Conservation (phyloP, 2,888 invertebrate genomes). For the Ferdinandea cuprea region DNA sequence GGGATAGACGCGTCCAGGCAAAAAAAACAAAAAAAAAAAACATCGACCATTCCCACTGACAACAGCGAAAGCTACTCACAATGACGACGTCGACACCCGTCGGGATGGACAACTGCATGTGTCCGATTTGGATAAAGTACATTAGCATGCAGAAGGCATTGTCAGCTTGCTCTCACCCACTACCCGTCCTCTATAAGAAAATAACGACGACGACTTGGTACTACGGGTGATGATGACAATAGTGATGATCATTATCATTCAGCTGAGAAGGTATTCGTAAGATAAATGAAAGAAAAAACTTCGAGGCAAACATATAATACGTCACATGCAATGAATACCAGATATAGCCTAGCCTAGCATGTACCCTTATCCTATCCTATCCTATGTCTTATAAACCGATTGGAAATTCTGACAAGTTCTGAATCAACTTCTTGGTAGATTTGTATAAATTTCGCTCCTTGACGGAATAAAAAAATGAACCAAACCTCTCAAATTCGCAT, state of each 20-base stretch:
- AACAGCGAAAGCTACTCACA: conserved; percentile 27
- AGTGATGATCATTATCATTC: conserved; percentile 58
- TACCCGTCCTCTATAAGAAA: conserved; percentile 9
- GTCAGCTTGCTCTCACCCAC: conserved; percentile 40
- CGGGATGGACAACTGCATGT: conserved; percentile 47
- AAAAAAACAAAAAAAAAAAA: background rate
- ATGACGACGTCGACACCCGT: conserved; percentile 13
- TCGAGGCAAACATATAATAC: conserved; percentile 40
- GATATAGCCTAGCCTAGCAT: conserved; percentile 43
- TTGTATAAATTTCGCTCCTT: conserved; percentile 28
- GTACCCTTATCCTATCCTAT: no score
- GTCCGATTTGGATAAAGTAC: conserved; percentile 41
- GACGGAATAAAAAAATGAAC: conserved; percentile 5
- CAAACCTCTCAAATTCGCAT: no score
- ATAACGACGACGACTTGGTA: conserved; percentile 10
- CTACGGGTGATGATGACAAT: conserved; percentile 8
- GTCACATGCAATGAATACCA: conserved; percentile 59
- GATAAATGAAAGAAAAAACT: conserved; percentile 66
- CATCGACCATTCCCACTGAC: conserved; percentile 18
- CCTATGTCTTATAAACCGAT: no score
- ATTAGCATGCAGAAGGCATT: conserved; percentile 70
- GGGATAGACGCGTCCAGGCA: conserved; percentile 49
- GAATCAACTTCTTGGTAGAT: conserved; percentile 1
- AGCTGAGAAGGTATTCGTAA: conserved; percentile 58
- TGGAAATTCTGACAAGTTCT: background rate